These are phyloP conservation scores for Synanthedon tipuliformis DNA, from an alignment of 2,888 invertebrate genomes.

Conservation along the genomic window DNA sequence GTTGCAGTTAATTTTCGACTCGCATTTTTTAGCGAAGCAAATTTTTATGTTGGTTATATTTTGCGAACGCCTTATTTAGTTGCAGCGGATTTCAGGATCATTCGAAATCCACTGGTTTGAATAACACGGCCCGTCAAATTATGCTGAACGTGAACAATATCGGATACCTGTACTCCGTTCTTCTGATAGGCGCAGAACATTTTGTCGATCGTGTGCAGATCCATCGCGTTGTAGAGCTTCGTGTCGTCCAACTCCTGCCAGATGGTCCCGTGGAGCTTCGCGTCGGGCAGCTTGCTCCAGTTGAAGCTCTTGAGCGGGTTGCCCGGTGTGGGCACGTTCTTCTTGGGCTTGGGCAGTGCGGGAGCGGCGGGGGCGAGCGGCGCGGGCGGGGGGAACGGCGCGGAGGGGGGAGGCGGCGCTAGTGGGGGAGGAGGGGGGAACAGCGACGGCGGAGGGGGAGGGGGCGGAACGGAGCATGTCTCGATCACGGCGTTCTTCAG, in stretches of 20 bases:
- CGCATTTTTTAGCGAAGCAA: too few relatives aligned
- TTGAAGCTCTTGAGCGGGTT: slow-evolving; percentile 97
- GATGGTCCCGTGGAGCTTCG: slow-evolving; percentile 91
- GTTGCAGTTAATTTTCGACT: too few relatives aligned
- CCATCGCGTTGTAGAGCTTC: slow-evolving; percentile 91
- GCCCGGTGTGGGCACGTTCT: slow-evolving; percentile 92
- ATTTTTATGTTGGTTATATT: too few relatives aligned
- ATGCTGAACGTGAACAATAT: neutral
- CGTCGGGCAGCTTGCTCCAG: slow-evolving; percentile 95
- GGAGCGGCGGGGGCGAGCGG: slow-evolving; percentile 64
- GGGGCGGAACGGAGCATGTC: slow-evolving; percentile 35
- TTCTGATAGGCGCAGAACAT: slow-evolving; percentile 96
- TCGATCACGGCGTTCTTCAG: slow-evolving; percentile 59
- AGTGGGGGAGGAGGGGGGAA: slow-evolving; percentile 67
- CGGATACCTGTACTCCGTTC: slow-evolving; percentile 80
- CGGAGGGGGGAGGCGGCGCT: slow-evolving; percentile 72
- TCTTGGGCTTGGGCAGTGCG: slow-evolving; percentile 74
- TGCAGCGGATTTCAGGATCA: too few relatives aligned
- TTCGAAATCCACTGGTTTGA: too few relatives aligned
- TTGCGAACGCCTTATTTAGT: too few relatives aligned
- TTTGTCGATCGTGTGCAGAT: slow-evolving; percentile 90
- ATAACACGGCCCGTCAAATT: too few relatives aligned
- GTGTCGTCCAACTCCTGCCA: slow-evolving; percentile 96
- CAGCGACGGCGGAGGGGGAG: slow-evolving; percentile 58
- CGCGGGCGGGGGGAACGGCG: slow-evolving; percentile 71